Evolutionary conservation across 1,140 invertebrate species (phyloP), one percentile per base, ranked within the genome.

Genomic region (Drosophila leontia): DNA sequence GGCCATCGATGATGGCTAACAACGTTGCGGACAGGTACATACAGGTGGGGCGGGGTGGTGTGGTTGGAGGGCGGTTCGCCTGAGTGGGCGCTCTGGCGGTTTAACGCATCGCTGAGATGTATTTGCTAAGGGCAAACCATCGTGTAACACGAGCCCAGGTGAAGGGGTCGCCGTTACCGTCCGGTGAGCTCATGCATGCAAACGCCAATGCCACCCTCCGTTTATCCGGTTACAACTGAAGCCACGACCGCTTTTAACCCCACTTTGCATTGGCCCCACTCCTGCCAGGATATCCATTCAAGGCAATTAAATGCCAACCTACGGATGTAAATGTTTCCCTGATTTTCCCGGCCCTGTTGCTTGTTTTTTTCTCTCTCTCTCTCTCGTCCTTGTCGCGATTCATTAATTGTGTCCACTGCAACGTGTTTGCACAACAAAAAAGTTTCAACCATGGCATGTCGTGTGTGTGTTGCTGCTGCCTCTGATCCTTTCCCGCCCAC

Each of bases 381-480:
- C 34, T 45, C 1, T 9, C 34, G 47, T 48, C 34, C 34, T 7
- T 39, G 35, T 68, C 48, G 63, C 34, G 65, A 63, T 39, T 51
- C 65, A 69, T 68, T 70, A 68, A 70, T 55, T 68, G 62, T 68
- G 48, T 68, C 48, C 63, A 39, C 41, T 68, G 48, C 48, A 68
- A 23, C 41, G 63, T 56, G 67, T 47, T 44, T 68, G 39, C 48
- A 37, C 34, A 26, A 50, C 9, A 37, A 26, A 47, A 42, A 53
- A 35, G 11, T 42, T 59, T 23, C 23, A 41, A 17, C 34, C 53
- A 34, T 51, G 48, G 29, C 48, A 51, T 51, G 53, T 56, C 53
- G 26, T 56, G 53, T 45, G 19, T 45, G 44, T 56, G 35, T 11
- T 26, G 53, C 53, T 39, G 35, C 53, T 56, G 53, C 35, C 1